Evolutionary conservation across 2,113 vertebrate genomes (phyloP).

Genomic region (Lutjanus erythropterus): DNA sequence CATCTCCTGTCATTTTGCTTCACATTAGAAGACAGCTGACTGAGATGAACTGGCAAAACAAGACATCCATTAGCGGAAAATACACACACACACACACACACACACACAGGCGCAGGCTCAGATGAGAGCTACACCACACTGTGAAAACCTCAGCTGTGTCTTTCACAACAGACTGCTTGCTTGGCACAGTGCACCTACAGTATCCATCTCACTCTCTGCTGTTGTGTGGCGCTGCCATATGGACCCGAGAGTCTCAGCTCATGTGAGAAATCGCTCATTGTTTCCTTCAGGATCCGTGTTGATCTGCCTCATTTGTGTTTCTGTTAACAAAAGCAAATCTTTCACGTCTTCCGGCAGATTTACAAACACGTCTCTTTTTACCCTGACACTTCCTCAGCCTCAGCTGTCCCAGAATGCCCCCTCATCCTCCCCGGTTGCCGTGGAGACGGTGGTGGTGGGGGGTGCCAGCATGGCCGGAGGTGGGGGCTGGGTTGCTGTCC

Average conservation of each 20-base stretch:
- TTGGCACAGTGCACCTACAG: constrained; percentile 38
- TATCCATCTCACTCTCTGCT: constrained; percentile 14
- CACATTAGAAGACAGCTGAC: constrained; percentile 33
- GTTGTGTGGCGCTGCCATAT: constrained; percentile 29
- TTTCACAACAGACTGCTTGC: constrained; percentile 40
- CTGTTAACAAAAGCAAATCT: not conserved
- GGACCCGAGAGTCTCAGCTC: constrained; percentile 1
- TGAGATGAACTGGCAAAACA: constrained; percentile 13
- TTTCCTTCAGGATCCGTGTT: not conserved
- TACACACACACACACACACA: not conserved
- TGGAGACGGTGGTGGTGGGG: constrained; percentile 50
- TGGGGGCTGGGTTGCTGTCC: constrained; percentile 65
- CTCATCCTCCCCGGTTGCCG: constrained; percentile 48
- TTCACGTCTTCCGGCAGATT: not conserved
- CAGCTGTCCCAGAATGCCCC: constrained; percentile 37
- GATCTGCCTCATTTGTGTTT: not conserved
- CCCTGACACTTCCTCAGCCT: constrained; percentile 25
- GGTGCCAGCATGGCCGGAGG: constrained; percentile 43
- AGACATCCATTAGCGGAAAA: constrained; percentile 26
- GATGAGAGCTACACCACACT: constrained; percentile 1
- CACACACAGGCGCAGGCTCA: not conserved
- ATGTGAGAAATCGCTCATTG: not conserved
- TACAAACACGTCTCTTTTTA: constrained; percentile 11
- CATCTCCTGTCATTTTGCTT: constrained; percentile 16
- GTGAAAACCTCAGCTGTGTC: constrained; percentile 42